Evolutionary conservation across 2,113 vertebrate species (phyloP).

Genomic region (Urocynchramus pylzowi): DNA sequence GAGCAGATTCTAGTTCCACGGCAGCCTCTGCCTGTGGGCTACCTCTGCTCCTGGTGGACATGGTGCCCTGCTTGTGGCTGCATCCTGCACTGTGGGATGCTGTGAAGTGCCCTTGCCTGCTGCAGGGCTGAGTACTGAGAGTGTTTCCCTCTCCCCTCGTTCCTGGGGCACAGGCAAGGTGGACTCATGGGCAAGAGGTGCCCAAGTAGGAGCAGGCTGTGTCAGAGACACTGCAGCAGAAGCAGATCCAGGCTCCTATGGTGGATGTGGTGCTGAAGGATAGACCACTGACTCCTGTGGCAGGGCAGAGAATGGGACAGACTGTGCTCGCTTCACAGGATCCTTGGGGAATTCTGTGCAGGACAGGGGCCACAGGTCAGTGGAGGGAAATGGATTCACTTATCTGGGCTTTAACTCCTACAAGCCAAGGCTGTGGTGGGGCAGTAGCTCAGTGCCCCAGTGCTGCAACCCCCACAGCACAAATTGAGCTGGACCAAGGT

Average conservation of each 20-base stretch:
- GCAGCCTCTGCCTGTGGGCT: neutral
- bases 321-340: neutral
- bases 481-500: neutral
- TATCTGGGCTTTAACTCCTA: neutral
- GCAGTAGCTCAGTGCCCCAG: neutral
- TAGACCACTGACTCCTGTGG: neutral
- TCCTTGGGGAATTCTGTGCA: neutral
- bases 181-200: neutral
- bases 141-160: neutral
- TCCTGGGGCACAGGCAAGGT: neutral
- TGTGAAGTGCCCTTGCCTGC: neutral
- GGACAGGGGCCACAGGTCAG: neutral
- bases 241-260: neutral
- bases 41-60: neutral
- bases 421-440: neutral
- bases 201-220: neutral
- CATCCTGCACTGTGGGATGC: neutral
- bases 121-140: neutral
- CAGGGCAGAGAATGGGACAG: neutral
- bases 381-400: neutral
- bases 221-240: neutral
- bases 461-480: neutral
- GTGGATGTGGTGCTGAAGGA: neutral
- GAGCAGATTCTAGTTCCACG: neutral
- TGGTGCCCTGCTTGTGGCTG: accelerated